phyloP scores from a whole-genome alignment of 2,888 invertebrate species.

The Folsomia manolachei region DNA sequence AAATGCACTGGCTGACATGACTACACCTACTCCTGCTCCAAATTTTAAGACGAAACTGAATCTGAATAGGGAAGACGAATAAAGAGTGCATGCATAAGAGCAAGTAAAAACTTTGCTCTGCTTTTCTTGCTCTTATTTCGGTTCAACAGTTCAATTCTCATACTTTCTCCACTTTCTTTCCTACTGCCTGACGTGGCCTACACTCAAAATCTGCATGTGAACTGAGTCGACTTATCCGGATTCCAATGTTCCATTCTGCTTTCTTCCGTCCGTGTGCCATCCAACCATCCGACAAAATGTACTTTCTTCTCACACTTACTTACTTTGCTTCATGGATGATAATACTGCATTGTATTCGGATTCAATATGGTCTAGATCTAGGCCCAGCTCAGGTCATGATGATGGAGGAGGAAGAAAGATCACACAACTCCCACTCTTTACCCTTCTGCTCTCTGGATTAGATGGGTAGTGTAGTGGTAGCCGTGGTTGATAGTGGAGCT shows the following conservation, averaged over 20 bases:
- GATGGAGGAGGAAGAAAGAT: not conserved
- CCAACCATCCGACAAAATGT: not conserved
- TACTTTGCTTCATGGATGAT: not conserved
- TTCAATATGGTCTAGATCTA: not conserved
- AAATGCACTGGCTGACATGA: not conserved
- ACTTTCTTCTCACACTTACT: conserved; percentile 1
- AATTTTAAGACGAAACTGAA: no score
- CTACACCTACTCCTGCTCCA: no score
- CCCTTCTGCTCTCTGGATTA: not conserved
- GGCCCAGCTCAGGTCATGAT: no score
- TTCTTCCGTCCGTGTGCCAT: not conserved
- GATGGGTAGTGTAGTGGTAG: not conserved
- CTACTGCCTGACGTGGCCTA: not conserved
- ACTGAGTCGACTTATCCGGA: not conserved
- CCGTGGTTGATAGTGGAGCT: not conserved
- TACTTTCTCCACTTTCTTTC: not conserved
- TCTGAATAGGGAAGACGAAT: not conserved
- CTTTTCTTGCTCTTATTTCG: conserved; percentile 4
- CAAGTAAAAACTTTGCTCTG: no score
- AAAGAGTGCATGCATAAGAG: not conserved
- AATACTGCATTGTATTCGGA: not conserved
- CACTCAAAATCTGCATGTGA: not conserved
- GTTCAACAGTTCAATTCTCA: conserved; percentile 7
- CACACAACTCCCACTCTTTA: not conserved
- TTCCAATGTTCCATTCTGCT: not conserved